Conservation (phyloP, 2,113 vertebrate genomes). For the Pristiophorus japonicus region DNA sequence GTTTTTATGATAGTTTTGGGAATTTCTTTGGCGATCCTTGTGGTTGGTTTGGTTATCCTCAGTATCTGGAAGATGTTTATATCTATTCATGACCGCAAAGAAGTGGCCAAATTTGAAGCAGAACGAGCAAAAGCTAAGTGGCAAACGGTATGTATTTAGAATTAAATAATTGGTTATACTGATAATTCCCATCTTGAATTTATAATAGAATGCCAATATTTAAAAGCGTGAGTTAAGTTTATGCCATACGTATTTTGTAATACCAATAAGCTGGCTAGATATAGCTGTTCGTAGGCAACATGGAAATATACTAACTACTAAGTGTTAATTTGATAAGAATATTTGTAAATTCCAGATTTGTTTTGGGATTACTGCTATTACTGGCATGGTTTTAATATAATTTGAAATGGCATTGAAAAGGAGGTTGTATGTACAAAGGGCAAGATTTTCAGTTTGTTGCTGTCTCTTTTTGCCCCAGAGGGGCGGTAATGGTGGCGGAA, state of each 20-base stretch:
- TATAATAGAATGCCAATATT: background rate
- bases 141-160: conserved; percentile 71
- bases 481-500: too few species aligned
- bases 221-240: background rate
- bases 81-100: conserved; percentile 87
- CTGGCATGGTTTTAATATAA: background rate
- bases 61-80: conserved; percentile 89
- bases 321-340: background rate
- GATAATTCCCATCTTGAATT: background rate
- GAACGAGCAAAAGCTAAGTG: conserved; percentile 88
- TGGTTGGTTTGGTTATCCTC: conserved; percentile 78
- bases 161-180: background rate
- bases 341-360: background rate
- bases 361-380: background rate
- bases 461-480: too few species aligned
- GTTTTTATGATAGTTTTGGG: conserved; percentile 82
- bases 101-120: conserved; percentile 94
- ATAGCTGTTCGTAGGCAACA: background rate
- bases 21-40: conserved; percentile 78
- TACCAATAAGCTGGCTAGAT: background rate
- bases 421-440: too few species aligned
- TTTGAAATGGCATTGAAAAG: background rate
- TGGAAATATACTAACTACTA: background rate
- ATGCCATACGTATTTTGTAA: background rate
- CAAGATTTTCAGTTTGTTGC: too few species aligned